Percentiles rank a stretch among this genome's conserved stretches.
Evolutionary conservation across 2,113 vertebrate species (phyloP).

Genomic region (Aleadryas rufinucha): DNA sequence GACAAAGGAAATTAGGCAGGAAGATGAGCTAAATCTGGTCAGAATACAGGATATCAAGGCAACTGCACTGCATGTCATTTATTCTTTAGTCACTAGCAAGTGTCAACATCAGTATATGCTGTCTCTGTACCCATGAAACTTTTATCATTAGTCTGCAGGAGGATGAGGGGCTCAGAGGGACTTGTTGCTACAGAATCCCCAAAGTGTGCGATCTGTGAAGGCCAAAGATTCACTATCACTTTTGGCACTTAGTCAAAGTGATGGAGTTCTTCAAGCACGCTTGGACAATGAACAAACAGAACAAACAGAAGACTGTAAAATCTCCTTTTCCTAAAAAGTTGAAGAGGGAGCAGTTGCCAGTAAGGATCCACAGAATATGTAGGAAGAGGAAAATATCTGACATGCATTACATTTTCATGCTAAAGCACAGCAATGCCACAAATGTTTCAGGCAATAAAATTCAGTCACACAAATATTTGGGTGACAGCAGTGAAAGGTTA

Average conservation of each 20-base stretch:
- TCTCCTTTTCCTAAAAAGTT: not conserved
- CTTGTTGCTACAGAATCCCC: conserved; percentile 1
- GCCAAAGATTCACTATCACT: not conserved
- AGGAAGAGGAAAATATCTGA: not conserved
- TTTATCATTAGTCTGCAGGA: not conserved
- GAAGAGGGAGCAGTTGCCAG: not conserved
- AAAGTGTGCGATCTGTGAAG: not conserved
- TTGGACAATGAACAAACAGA: conserved; percentile 19
- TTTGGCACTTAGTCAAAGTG: not conserved
- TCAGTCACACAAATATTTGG: not conserved
- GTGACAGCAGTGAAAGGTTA: not conserved
- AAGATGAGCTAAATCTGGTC: conserved; percentile 58
- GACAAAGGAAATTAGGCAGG: conserved; percentile 66
- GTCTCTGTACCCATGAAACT: not conserved
- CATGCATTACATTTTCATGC: not conserved
- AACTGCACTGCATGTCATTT: conserved; percentile 14
- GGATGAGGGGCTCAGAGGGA: not conserved
- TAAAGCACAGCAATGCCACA: not conserved
- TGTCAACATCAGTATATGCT: conserved; percentile 36
- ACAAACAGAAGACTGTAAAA: conserved; percentile 11
- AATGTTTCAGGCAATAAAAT: conserved; percentile 25
- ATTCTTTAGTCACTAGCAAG: conserved; percentile 35
- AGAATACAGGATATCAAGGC: conserved; percentile 64
- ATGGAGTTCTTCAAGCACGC: conserved; percentile 1
- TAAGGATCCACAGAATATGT: not conserved